Percentiles rank a stretch among this genome's conserved stretches.
Conservation (phyloP, 2,888 invertebrate species). For the Cryptops parisi region DNA sequence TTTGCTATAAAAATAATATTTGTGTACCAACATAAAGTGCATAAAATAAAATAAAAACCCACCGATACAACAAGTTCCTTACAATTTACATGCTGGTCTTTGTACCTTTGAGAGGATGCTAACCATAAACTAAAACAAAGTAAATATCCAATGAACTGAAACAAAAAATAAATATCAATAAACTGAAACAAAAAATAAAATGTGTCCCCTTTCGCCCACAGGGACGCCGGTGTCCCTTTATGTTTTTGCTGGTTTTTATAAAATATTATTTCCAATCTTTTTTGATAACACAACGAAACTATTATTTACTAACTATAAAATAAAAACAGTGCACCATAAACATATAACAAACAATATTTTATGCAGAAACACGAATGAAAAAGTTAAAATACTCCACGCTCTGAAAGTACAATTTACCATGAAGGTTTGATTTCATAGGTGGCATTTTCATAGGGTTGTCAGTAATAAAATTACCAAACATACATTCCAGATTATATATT, state of each 20-base stretch:
- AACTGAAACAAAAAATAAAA: no score
- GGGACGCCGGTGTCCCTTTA: neutral
- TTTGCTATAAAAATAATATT: no score
- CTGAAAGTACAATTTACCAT: neutral
- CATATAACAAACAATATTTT: neutral
- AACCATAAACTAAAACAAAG: no score
- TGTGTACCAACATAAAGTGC: no score
- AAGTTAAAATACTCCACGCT: neutral
- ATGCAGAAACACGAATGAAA: no score
- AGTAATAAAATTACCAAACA: neutral
- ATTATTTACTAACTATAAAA: neutral
- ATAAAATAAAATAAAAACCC: no score
- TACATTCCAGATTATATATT: neutral
- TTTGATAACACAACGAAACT: neutral
- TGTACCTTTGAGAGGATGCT: no score
- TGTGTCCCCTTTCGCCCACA: neutral
- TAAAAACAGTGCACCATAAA: neutral
- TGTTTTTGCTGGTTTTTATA: neutral
- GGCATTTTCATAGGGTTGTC: neutral
- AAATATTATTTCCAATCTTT: neutral
- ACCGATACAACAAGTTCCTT: no score
- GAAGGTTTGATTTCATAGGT: neutral
- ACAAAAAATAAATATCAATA: no score
- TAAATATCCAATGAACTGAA: no score
- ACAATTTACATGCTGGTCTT: no score